A percentile compares a stretch with the other conserved stretches of the same genome.
phyloP scores from a whole-genome alignment of 2,113 vertebrate species.

The Pionites leucogaster region DNA sequence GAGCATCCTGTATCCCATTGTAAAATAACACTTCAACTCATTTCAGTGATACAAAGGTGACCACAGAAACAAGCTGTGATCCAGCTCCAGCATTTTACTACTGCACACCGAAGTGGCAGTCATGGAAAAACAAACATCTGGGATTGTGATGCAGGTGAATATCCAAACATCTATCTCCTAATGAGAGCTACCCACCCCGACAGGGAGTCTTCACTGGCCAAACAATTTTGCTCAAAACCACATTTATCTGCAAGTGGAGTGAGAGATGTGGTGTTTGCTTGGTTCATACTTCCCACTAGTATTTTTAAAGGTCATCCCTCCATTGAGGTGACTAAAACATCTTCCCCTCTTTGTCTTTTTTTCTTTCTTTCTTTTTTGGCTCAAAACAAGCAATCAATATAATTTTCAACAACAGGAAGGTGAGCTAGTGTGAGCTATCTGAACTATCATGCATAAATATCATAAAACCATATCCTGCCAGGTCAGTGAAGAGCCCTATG shows the following conservation, averaged over 20 bases:
- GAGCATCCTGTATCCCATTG: not conserved
- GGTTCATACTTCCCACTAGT: not conserved
- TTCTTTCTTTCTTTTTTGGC: not conserved
- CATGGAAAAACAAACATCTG: not conserved
- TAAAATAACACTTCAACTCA: not conserved
- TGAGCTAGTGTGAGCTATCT: not conserved
- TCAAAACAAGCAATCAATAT: not conserved
- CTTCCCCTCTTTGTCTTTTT: not conserved
- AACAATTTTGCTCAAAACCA: fast-evolving
- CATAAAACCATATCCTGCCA: not conserved
- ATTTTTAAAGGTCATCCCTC: not conserved
- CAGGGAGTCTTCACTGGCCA: not conserved
- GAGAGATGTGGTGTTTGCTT: not conserved
- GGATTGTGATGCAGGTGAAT: not conserved
- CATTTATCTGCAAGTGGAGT: not conserved
- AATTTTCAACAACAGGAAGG: not conserved
- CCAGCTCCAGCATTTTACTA: not conserved
- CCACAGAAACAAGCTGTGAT: not conserved
- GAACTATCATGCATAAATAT: not conserved
- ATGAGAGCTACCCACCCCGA: not conserved
- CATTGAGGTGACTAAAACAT: not conserved
- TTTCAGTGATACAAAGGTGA: not conserved
- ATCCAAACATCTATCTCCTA: not conserved
- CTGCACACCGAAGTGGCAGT: not conserved
- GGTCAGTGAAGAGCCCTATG: not conserved